These are phyloP conservation scores for Lepidonotus clava DNA, from an alignment of 2,888 invertebrate species.

Conservation along the genomic window DNA sequence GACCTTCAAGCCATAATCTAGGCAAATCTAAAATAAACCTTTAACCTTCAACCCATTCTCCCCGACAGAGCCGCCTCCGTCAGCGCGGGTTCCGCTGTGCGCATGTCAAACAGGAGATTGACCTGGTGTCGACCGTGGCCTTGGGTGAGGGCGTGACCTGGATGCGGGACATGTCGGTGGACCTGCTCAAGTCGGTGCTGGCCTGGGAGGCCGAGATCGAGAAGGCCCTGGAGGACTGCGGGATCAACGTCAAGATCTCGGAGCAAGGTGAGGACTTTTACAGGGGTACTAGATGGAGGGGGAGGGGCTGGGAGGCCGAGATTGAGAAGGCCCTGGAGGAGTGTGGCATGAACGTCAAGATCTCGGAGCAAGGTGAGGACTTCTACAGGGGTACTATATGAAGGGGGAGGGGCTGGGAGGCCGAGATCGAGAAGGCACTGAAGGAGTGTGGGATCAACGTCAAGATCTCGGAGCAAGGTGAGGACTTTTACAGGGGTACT, in stretches of 20 bases:
- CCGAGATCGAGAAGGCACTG: slow-evolving; percentile 73
- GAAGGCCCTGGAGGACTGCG: slow-evolving; percentile 75
- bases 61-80: slow-evolving; percentile 71
- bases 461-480: slow-evolving; percentile 77
- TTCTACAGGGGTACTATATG: too few species aligned
- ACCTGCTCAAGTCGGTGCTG: slow-evolving; percentile 69
- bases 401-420: slow-evolving; percentile 76
- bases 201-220: slow-evolving; percentile 76
- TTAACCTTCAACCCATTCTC: neutral
- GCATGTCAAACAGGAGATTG: slow-evolving; percentile 75
- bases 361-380: slow-evolving; percentile 76
- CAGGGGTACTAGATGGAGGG: too few species aligned
- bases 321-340: slow-evolving; percentile 76
- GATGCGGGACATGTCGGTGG: slow-evolving; percentile 71
- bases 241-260: slow-evolving; percentile 76
- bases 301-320: slow-evolving; percentile 73
- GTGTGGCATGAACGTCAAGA: slow-evolving; percentile 77
- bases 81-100: slow-evolving; percentile 71
- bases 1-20: too few species aligned
- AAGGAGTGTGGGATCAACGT: slow-evolving; percentile 77
- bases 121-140: slow-evolving; percentile 70
- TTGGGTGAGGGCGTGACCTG: slow-evolving; percentile 71
- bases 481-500: too few species aligned
- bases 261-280: slow-evolving; percentile 75
- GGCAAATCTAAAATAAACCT: neutral